Base-by-base conservation (phyloP, 2,797 vertebrate species). In the Mormyrops attenuatus region DNA sequence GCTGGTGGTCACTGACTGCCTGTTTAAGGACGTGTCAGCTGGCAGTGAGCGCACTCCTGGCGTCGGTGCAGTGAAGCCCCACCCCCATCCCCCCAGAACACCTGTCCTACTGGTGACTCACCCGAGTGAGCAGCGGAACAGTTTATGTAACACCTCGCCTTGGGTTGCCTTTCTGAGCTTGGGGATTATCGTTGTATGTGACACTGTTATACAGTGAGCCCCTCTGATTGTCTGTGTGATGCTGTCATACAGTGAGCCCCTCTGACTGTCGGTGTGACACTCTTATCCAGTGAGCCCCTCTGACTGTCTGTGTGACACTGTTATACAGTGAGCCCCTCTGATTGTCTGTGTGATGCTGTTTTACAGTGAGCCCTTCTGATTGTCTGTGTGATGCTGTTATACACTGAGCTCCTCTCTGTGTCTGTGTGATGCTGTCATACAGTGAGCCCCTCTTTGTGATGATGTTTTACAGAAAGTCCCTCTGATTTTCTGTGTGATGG, bases 71-170 rank as follows among this genome's bases (percentile, higher is more conserved):
- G 7, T 53, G n/a, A 15, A 87, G 50, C 44, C 44, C 17, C 34
- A 17, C 47, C 7, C 13, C 30, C 44, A 50, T 17, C 80, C 85
- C 50, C 15, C 5, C 13, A 50, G 44, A 84, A 84, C 80, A 47
- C n/a, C 80, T 49, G 80, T 84, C 80, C 80, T 84, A 49, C 80
- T 49, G 44, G 80, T 84, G 80, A 84, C 41, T 84, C 80, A 84
- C 38, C 38, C 11, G 13, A 52, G 13, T 52, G 44, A 30, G 49
- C 85, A 86, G n/a, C 1, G 85, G 47, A 26, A 86, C 53, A 84
- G 84, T 53, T 88, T 91, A 90, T 77, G 49, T 52, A 90, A 90
- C 30, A 49, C 50, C 87, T 89, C 53, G 80, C 55, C 34, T 50
- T 26, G 49, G n/a, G n/a, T 22, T 52, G 50, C 47, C 50, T 86